phyloP scores from a whole-genome alignment of 2,888 invertebrate genomes.

The Patella depressa region DNA sequence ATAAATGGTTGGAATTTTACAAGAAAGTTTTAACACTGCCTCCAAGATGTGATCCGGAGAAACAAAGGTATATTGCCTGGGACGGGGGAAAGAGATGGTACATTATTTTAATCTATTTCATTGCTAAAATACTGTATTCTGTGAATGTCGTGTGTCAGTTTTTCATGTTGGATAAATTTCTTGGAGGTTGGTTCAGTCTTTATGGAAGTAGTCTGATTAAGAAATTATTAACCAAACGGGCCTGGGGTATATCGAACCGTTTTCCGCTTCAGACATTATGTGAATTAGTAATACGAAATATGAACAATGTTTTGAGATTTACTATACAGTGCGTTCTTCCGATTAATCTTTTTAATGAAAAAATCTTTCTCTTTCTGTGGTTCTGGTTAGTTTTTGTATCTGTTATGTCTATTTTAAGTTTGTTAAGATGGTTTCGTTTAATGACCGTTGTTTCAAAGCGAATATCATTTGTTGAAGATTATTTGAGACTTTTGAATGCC shows the following conservation, averaged over 20 bases:
- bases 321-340: conserved; percentile 47
- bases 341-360: conserved; percentile 45
- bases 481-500: neutral
- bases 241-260: conserved; percentile 34
- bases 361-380: conserved; percentile 47
- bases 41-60: conserved; percentile 51
- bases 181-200: conserved; percentile 60
- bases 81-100: conserved; percentile 61
- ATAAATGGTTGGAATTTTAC: conserved; percentile 61
- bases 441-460: neutral
- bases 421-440: neutral
- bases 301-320: conserved; percentile 41
- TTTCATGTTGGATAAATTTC: conserved; percentile 61
- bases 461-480: conserved; percentile 4
- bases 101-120: conserved; percentile 59
- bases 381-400: conserved; percentile 39
- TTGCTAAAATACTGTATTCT: conserved; percentile 55
- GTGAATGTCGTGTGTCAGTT: conserved; percentile 59
- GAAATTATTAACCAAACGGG: conserved; percentile 47
- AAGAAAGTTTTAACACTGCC: conserved; percentile 56
- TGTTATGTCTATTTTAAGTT: neutral
- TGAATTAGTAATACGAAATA: conserved; percentile 44
- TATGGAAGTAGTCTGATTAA: conserved; percentile 59
- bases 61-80: conserved; percentile 53
- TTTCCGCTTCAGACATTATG: conserved; percentile 50